A percentile compares a stretch with the other conserved stretches of the same genome.
Conservation (phyloP, 2,888 invertebrate species). For the Apomyelois bistriatella region DNA sequence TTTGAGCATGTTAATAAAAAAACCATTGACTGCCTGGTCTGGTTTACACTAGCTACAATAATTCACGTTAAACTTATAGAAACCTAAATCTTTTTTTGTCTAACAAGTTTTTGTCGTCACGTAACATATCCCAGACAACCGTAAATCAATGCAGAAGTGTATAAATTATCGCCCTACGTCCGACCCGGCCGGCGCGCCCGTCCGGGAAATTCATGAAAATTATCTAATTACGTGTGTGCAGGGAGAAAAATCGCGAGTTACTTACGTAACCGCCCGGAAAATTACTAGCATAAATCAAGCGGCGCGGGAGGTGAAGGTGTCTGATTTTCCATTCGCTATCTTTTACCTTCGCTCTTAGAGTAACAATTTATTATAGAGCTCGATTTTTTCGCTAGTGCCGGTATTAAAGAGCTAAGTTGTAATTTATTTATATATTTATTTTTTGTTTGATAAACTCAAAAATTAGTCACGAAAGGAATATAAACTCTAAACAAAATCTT, state of each 20-base stretch:
- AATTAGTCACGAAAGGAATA: too few relatives aligned
- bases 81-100: not conserved
- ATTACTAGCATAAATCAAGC: constrained; percentile 74
- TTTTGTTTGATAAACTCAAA: too few relatives aligned
- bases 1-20: too few relatives aligned
- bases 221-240: constrained; percentile 77
- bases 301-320: constrained; percentile 38
- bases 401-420: not conserved
- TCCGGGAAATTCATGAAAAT: constrained; percentile 62
- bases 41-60: too few relatives aligned
- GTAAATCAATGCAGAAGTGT: constrained; percentile 22
- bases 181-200: constrained; percentile 33
- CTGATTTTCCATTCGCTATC: constrained; percentile 78
- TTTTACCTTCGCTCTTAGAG: constrained; percentile 57
- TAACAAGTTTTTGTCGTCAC: not conserved
- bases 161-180: constrained; percentile 33
- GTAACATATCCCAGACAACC: not conserved
- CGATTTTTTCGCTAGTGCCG: not conserved
- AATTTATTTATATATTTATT: not conserved
- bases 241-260: constrained; percentile 75
- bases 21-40: too few relatives aligned
- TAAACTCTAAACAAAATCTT: too few relatives aligned
- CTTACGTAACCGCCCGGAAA: constrained; percentile 76
- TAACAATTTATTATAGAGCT: not conserved
- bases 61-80: not conserved